phyloP scores from a whole-genome alignment of 2,888 invertebrate genomes.

The Corbicula japonica region DNA sequence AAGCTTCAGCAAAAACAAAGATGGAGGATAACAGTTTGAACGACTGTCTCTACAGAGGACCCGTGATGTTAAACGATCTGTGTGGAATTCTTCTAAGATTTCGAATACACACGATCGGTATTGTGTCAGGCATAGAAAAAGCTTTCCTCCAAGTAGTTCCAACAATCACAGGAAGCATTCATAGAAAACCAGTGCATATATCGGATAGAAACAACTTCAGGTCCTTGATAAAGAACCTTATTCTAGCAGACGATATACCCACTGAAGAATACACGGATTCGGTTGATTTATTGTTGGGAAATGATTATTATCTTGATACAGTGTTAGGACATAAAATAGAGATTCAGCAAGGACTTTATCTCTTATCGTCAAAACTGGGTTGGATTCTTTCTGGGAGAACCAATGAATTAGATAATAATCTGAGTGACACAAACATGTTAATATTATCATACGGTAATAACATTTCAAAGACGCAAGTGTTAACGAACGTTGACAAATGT shows the following conservation, averaged over 20 bases:
- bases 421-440: neutral
- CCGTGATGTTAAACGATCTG: conserved; percentile 15
- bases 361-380: conserved; percentile 9
- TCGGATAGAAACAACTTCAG: neutral
- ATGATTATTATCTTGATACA: conserved; percentile 8
- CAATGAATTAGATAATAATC: neutral
- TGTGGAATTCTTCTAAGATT: conserved; percentile 5
- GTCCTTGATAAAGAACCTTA: neutral
- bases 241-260: conserved; percentile 4
- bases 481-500: neutral
- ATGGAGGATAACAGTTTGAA: conserved; percentile 21
- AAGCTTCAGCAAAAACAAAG: conserved; percentile 4
- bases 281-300: conserved; percentile 1
- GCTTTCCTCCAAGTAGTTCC: neutral
- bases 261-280: neutral
- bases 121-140: neutral
- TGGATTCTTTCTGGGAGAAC: conserved; percentile 10
- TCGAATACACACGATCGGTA: neutral
- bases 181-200: neutral
- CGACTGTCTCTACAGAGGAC: conserved; percentile 31
- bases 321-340: neutral
- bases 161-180: no score
- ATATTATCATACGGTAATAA: conserved; percentile 9
- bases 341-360: neutral
- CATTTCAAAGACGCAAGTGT: neutral